Evolutionary conservation across 2,888 invertebrate genomes (phyloP), one percentile per base, ranked within the genome.

Genomic region (Beris morrisii): DNA sequence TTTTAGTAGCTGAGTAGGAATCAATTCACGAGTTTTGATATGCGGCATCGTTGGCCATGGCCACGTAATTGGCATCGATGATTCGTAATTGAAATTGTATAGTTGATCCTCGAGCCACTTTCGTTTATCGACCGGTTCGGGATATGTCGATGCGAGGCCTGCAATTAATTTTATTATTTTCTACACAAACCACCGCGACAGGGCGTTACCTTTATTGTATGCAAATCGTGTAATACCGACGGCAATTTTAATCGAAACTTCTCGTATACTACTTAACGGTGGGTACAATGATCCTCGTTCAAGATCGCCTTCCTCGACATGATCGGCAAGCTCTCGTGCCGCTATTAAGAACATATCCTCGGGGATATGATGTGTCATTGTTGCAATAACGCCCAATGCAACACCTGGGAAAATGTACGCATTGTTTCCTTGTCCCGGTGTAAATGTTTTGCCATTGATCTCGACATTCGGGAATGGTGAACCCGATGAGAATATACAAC

Each of bases 401-500:
- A 97, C 84, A 5, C 98, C 99, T 0, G 98, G 98, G 84, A 95
- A 97, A 75, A 97, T 96, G 81, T 97, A 97, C 0, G 97, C 93
- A 81, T 97, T 97, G 82, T 97, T 97, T 68, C 98, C 98, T 79
- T 99, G 99, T 0, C 99, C 98, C 0, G 98, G 93, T 72, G 88
- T 85, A 81, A 84, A 95, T 4, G 88, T 89, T 78, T 91, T 90
- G 22, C 92, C 95, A 65, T 89, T 85, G 74, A 88, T 84, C 12
- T 85, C 83, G 4, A 95, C 94, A 3, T 93, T 89, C 13, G 91
- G 90, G 83, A 99, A 99, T 0, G 98, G 98, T 32, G 96, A 97
- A 5, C 98, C 98, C 32, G 95, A 96, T 1, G 96, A 92, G 83
- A 96, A 99, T 65, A 99, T 88, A 73, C 91, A 92, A 64, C 91